A percentile compares a stretch with the other conserved stretches of the same genome.
Evolutionary conservation across 2,888 invertebrate genomes (phyloP).

Genomic region (Dysmachus trigonus): DNA sequence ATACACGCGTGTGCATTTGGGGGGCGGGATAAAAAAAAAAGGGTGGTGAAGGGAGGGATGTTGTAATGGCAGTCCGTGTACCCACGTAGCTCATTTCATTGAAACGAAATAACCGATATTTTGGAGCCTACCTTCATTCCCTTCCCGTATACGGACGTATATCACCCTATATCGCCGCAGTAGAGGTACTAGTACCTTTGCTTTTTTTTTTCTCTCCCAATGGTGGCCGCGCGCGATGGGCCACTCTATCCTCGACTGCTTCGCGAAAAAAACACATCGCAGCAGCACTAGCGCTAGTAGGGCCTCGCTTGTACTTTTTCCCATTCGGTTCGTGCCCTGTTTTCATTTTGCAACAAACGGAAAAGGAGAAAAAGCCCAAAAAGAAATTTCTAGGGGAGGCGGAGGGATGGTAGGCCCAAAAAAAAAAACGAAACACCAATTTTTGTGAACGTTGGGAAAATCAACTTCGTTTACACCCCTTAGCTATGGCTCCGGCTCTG

Average conservation of each 20-base stretch:
- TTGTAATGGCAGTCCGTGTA: background rate
- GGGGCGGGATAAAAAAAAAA: too few relatives aligned
- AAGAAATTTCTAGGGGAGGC: background rate
- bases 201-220: too few relatives aligned
- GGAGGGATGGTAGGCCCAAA: background rate
- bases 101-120: conserved; percentile 44
- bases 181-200: background rate
- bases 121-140: conserved; percentile 22
- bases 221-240: background rate
- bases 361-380: conserved; percentile 9
- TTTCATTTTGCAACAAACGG: conserved; percentile 39
- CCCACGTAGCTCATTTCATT: conserved; percentile 12
- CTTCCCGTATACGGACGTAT: background rate
- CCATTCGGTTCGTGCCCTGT: conserved; percentile 32
- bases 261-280: conserved; percentile 36
- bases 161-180: background rate
- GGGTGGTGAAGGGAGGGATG: too few relatives aligned
- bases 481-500: too few relatives aligned
- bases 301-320: conserved; percentile 30
- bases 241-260: conserved; percentile 25
- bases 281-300: background rate
- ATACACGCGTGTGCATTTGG: conserved; percentile 15
- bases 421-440: background rate
- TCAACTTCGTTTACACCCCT: conserved; percentile 55
- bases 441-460: conserved; percentile 49